These are phyloP conservation scores for Megaceryle torquata DNA, from an alignment of 2,113 vertebrate species.

Conservation along the genomic window DNA sequence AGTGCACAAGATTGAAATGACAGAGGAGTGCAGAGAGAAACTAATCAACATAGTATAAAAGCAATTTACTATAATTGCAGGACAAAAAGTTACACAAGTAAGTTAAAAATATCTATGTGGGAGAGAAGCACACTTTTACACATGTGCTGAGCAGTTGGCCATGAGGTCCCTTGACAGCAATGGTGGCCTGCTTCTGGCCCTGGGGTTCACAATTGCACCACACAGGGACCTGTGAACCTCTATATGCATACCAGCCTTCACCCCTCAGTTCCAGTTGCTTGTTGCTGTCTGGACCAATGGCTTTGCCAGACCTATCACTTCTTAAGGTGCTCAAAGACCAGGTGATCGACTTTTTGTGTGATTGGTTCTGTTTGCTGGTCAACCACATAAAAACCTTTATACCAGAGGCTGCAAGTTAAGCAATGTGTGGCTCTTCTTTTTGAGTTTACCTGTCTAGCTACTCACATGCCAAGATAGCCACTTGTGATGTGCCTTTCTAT, in stretches of 20 bases:
- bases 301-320: background rate
- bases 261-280: background rate
- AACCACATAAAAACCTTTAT: background rate
- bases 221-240: accelerated
- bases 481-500: background rate
- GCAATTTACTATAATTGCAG: background rate
- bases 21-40: background rate
- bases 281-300: background rate
- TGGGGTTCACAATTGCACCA: background rate
- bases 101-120: background rate
- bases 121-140: background rate
- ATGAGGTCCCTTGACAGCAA: accelerated
- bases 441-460: background rate
- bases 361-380: background rate
- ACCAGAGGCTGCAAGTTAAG: background rate
- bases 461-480: background rate
- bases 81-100: background rate
- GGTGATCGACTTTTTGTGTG: background rate
- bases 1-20: background rate
- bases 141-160: background rate
- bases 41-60: background rate
- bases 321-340: background rate
- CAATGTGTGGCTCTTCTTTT: accelerated
- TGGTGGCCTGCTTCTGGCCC: background rate
- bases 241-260: background rate